A percentile compares a stretch with the other conserved stretches of the same genome.
Conservation (phyloP, 1,140 invertebrate species). For the Protaetia brevitarsis region DNA sequence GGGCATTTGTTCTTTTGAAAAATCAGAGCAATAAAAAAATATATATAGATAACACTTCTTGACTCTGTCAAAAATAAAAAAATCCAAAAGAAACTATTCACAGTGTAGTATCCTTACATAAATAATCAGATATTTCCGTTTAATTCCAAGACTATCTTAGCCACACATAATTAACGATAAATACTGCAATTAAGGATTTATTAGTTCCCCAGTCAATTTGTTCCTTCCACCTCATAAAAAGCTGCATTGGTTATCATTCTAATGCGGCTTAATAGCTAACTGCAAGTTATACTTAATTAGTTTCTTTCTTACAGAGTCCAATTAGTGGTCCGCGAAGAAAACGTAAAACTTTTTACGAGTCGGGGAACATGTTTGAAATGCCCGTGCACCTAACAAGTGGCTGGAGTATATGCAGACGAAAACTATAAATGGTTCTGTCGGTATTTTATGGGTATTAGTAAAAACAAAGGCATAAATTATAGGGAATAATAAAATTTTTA, state of each 20-base stretch:
- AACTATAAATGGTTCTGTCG: neutral
- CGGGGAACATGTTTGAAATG: neutral
- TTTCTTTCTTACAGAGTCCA: neutral
- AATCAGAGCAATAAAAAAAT: no score
- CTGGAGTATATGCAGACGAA: neutral
- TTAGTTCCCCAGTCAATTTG: no score
- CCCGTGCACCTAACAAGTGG: neutral
- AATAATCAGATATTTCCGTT: no score
- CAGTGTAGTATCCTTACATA: no score
- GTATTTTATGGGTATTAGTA: slow-evolving; percentile 7
- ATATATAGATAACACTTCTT: no score
- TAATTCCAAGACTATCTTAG: no score
- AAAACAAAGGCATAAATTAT: slow-evolving; percentile 17
- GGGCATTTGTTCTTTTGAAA: no score
- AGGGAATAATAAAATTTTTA: slow-evolving; percentile 3
- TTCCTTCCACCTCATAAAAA: neutral
- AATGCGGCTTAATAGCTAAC: neutral
- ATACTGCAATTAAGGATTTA: no score
- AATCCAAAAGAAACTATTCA: no score
- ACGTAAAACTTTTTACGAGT: slow-evolving; percentile 11
- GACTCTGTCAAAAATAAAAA: no score
- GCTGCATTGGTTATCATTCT: neutral
- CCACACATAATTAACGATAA: no score
- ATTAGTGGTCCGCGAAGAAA: neutral
- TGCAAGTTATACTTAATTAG: neutral